phyloP scores from a whole-genome alignment of 2,113 vertebrate genomes.

The Struthidea cinerea region DNA sequence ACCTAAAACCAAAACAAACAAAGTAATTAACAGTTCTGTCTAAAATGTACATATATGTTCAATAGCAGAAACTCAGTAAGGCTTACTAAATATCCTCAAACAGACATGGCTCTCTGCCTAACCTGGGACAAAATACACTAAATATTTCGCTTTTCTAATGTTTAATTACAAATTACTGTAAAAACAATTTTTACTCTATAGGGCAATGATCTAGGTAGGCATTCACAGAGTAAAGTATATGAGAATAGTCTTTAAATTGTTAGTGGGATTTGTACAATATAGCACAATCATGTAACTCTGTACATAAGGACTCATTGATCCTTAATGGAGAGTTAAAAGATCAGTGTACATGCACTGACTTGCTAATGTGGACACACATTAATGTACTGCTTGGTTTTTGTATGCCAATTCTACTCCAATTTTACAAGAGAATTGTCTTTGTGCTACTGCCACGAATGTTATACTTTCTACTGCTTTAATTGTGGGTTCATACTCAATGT shows the following conservation, averaged over 20 bases:
- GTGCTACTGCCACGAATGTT: background rate
- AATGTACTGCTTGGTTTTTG: background rate
- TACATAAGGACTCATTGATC: background rate
- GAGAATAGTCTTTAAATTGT: background rate
- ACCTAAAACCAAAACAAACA: slow-evolving; percentile 73
- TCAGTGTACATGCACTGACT: background rate
- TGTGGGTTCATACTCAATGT: background rate
- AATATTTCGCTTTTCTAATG: background rate
- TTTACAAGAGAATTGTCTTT: background rate
- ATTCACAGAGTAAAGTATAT: background rate
- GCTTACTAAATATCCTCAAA: background rate
- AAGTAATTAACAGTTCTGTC: background rate
- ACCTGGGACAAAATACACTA: background rate
- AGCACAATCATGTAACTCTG: background rate
- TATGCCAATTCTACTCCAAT: background rate
- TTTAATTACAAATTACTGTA: background rate
- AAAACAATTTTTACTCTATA: background rate
- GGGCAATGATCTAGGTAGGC: background rate
- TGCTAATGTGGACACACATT: background rate
- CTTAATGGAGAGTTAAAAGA: background rate
- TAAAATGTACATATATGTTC: background rate
- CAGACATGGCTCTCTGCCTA: background rate
- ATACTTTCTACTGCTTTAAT: background rate
- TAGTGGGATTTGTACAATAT: background rate
- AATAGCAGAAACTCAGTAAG: background rate